phyloP scores from a whole-genome alignment of 1,140 invertebrate species.

The Megalonaias nervosa region DNA sequence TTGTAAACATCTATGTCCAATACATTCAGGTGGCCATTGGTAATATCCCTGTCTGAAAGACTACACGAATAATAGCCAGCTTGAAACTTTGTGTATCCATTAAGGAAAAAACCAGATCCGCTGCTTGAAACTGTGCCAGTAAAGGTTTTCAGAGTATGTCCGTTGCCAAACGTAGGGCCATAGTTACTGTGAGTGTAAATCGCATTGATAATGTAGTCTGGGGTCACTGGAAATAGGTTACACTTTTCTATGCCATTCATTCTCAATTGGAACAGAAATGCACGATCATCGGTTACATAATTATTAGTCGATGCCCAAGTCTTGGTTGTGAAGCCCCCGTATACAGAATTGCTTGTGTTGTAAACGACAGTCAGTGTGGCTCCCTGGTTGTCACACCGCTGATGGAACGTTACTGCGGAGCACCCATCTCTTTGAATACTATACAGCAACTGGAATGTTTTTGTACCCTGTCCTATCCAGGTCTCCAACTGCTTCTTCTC shows the following conservation, averaged over 20 bases:
- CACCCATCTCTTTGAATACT: slow-evolving; percentile 29
- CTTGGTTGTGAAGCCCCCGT: slow-evolving; percentile 31
- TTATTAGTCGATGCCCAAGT: slow-evolving; percentile 4
- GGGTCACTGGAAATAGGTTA: slow-evolving; percentile 11
- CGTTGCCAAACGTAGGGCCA: slow-evolving; percentile 28
- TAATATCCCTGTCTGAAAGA: not conserved
- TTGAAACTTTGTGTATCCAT: not conserved
- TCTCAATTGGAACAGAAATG: slow-evolving; percentile 34
- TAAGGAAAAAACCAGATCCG: not conserved
- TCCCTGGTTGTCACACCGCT: slow-evolving; percentile 29
- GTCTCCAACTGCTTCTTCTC: slow-evolving; percentile 8
- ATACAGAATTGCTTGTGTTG: slow-evolving; percentile 28
- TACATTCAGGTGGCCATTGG: slow-evolving; percentile 1
- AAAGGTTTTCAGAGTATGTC: slow-evolving; percentile 21
- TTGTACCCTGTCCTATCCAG: slow-evolving; percentile 6
- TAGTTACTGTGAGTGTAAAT: not conserved
- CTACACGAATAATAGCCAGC: not conserved
- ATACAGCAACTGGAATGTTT: slow-evolving; percentile 31
- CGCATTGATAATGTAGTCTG: not conserved
- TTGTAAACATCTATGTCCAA: slow-evolving; percentile 21
- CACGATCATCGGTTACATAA: slow-evolving; percentile 23
- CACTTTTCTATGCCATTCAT: not conserved
- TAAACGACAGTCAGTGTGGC: slow-evolving; percentile 34
- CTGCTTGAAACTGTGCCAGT: not conserved
- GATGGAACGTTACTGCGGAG: slow-evolving; percentile 24